Base-by-base conservation (phyloP, 2,113 vertebrate genomes). In the Sialia sialis region DNA sequence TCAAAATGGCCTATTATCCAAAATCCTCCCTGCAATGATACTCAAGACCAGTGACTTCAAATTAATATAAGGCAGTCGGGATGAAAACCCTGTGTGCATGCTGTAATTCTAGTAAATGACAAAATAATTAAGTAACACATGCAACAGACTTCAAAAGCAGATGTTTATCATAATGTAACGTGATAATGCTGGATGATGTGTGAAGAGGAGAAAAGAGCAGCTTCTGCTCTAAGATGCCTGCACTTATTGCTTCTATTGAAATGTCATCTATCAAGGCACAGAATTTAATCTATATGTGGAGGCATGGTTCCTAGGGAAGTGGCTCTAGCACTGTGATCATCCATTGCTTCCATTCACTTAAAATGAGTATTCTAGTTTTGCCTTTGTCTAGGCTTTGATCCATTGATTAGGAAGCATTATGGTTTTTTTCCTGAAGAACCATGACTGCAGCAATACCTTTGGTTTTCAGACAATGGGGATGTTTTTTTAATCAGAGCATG, bases 91-190 rank as follows among this genome's bases (percentile, higher is more conserved):
- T 84, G 59, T 82, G 60, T 69, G 80, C 9, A 51, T 44, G 66
- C 87, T 73, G 86, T 87, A 97, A 94, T 94, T 96, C 84, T 84
- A 77, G 92, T 91, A 97, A 97, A 95, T 91, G 87, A 94, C 62
- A 96, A 97, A 97, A 96, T 97, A 98, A 97, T 97, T 96, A 85
- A 95, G 90, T 96, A 96, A 95, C 63, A 38, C 43, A 66, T 82
- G 80, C 56, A 88, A 76, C 54, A 96, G 91, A 59, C 69, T 92
- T 75, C 56, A 64, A 84, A 93, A 70, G 51, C 54, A 93, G 64
- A 86, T 69, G 51, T 69, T 95, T 84, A 72, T 54, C 39, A 77
- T 85, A 84, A 89, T n/a, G 29, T 59, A 75, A 93, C 55, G 46
- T 0, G 0, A 77, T 75, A 73, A 88, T 84, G 34, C 23, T 73